Base-by-base conservation (phyloP, 2,888 invertebrate species). In the Drosophila falleni region DNA sequence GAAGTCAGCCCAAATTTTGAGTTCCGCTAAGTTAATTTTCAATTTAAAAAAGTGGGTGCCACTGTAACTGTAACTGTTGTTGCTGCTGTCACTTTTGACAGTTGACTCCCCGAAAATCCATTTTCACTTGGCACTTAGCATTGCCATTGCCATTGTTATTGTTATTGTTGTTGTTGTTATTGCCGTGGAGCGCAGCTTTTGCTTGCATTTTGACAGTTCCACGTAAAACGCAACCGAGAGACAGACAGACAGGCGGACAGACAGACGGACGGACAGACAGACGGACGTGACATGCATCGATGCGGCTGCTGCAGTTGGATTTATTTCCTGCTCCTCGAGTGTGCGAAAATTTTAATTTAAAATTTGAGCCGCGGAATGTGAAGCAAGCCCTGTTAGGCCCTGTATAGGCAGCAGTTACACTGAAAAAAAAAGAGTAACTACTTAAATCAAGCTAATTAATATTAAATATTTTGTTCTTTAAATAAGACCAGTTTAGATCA, bases 21-120 rank as follows among this genome's bases (percentile, higher is more conserved):
- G 88, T 88, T 88, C 87, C 89, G 88, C 88, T 86, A 87, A 87
- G 87, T 85, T 88, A 89, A 85, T 90, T 88, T 87, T 89, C 89
- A 88, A 88, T 89, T 89, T 89, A 11, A 55, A 81, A 75, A 78
- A 78, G 69, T 78, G 71, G 84, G 84, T 85, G 89, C 87, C 83
- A 87, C 87, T 74, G 78, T 69, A 73, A 87, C 87, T 74, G 78
- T 69, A 73, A 66, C 68, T 49, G 61, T 56, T 63, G 74, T 65
- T 74, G 71, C 53, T 72, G 85, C 87, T 90, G 91, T 89, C 90
- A 89, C 68, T 81, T 87, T 81, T 89, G 89, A 89, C 89, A 88
- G 91, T 86, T 84, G 82, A 87, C 87, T 87, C 86, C 90, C 82
- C 71, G 74, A 78, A 85, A 85, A 78, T 79, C 83, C 83, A 88